A percentile compares a stretch with the other conserved stretches of the same genome.
Evolutionary conservation across 2,888 invertebrate genomes (phyloP).

Genomic region (Drosophila trichaetosa): DNA sequence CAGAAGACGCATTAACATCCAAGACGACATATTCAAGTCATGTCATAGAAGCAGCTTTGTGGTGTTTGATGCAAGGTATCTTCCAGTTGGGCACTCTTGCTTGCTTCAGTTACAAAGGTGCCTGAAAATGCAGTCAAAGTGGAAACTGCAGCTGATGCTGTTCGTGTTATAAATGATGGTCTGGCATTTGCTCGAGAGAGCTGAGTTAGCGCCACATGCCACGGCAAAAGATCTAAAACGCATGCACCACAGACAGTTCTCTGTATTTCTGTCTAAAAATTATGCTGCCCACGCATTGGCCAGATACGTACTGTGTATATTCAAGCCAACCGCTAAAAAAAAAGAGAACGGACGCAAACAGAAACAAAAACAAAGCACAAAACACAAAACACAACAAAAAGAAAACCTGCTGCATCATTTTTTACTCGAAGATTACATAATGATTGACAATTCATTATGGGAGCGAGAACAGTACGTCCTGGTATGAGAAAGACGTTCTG

Average conservation of each 20-base stretch:
- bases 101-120: not conserved
- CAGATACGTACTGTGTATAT: constrained; percentile 6
- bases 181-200: constrained; percentile 46
- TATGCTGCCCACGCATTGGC: constrained; percentile 68
- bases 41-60: not conserved
- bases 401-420: constrained; percentile 77
- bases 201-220: constrained; percentile 73
- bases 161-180: constrained; percentile 71
- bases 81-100: not conserved
- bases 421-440: constrained; percentile 79
- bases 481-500: constrained; percentile 21
- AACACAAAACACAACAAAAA: constrained; percentile 17
- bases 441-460: constrained; percentile 80
- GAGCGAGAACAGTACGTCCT: constrained; percentile 38
- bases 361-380: not conserved
- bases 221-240: constrained; percentile 76
- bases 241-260: constrained; percentile 46
- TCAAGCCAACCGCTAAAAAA: constrained; percentile 4
- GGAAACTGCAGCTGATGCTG: constrained; percentile 21
- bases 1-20: not conserved
- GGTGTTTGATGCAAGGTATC: not conserved
- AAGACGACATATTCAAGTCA: not conserved
- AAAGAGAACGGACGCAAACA: constrained; percentile 16
- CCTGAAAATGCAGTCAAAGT: not conserved
- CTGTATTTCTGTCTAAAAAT: constrained; percentile 61